A percentile compares a stretch with the other conserved stretches of the same genome.
Conservation (phyloP, 2,797 vertebrate species). For the Lindbergichthys nudifrons region DNA sequence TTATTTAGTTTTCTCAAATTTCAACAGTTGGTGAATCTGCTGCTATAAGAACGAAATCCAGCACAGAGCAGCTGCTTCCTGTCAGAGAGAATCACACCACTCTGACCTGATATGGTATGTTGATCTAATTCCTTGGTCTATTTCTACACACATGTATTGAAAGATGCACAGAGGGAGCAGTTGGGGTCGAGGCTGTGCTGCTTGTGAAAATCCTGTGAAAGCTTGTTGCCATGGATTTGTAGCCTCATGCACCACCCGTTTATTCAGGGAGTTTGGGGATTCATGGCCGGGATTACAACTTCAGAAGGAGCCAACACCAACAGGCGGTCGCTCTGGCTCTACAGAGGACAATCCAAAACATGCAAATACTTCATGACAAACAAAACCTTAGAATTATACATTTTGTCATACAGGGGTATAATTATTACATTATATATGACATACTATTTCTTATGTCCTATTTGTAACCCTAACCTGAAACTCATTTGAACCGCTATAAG, state of each 20-base stretch:
- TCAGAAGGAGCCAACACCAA: constrained; percentile 28
- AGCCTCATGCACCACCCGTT: constrained; percentile 43
- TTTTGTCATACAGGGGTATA: constrained; percentile 1
- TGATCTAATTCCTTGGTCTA: constrained; percentile 34
- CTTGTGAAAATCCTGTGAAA: constrained; percentile 32
- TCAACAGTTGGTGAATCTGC: constrained; percentile 5
- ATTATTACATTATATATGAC: background rate
- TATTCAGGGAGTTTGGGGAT: constrained; percentile 45
- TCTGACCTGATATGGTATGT: constrained; percentile 46
- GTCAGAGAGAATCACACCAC: constrained; percentile 15
- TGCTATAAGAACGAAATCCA: constrained; percentile 11
- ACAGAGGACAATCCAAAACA: constrained; percentile 24
- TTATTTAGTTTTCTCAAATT: constrained; percentile 9
- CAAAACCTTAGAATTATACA: background rate
- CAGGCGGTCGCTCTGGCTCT: constrained; percentile 3
- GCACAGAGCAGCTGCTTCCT: constrained; percentile 12
- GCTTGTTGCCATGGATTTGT: constrained; percentile 69
- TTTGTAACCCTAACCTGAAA: background rate
- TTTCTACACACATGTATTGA: constrained; percentile 32
- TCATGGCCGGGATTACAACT: constrained; percentile 42
- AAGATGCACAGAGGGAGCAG: constrained; percentile 4
- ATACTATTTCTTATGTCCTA: background rate
- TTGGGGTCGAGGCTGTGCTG: constrained; percentile 12
- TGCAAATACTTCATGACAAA: constrained; percentile 5
- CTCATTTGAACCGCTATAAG: no score